Evolutionary conservation across 2,888 invertebrate species (phyloP).

Genomic region (Melanargia galathea): DNA sequence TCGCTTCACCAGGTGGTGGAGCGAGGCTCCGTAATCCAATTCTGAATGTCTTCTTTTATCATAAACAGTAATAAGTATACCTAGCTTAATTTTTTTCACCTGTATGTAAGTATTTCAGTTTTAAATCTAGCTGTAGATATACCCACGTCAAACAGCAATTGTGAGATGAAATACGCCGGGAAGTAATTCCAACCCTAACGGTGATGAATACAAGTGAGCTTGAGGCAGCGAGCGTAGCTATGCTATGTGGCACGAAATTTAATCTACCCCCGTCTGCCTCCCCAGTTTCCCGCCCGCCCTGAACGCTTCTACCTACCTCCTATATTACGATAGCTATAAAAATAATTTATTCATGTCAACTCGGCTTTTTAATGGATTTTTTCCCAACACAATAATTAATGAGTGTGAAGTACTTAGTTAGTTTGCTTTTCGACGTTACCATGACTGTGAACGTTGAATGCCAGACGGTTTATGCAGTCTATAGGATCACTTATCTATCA

Average conservation of each 20-base stretch:
- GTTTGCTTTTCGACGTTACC: slow-evolving; percentile 68
- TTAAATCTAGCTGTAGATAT: slow-evolving; percentile 27
- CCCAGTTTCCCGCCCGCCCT: slow-evolving; percentile 47
- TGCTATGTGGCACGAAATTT: slow-evolving; percentile 74
- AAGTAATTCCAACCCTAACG: slow-evolving; percentile 71
- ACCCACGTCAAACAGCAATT: slow-evolving; percentile 40
- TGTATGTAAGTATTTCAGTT: slow-evolving; percentile 3
- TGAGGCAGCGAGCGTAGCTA: slow-evolving; percentile 61
- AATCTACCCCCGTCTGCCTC: slow-evolving; percentile 78
- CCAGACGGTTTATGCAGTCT: no score
- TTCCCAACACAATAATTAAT: slow-evolving; percentile 27
- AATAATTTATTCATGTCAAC: slow-evolving; percentile 58
- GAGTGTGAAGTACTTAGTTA: slow-evolving; percentile 38
- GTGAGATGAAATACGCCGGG: slow-evolving; percentile 55
- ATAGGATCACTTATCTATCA: no score
- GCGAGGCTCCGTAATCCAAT: no score
- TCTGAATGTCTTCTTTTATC: no score
- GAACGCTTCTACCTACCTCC: slow-evolving; percentile 41
- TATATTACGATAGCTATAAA: slow-evolving; percentile 50
- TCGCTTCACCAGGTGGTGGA: no score
- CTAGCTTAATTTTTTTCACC: neutral
- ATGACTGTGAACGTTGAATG: slow-evolving; percentile 63
- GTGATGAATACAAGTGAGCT: slow-evolving; percentile 73
- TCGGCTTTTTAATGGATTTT: slow-evolving; percentile 48
- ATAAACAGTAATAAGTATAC: no score